These are phyloP conservation scores for Autographa gamma DNA, from an alignment of 2,888 invertebrate genomes.

Conservation along the genomic window DNA sequence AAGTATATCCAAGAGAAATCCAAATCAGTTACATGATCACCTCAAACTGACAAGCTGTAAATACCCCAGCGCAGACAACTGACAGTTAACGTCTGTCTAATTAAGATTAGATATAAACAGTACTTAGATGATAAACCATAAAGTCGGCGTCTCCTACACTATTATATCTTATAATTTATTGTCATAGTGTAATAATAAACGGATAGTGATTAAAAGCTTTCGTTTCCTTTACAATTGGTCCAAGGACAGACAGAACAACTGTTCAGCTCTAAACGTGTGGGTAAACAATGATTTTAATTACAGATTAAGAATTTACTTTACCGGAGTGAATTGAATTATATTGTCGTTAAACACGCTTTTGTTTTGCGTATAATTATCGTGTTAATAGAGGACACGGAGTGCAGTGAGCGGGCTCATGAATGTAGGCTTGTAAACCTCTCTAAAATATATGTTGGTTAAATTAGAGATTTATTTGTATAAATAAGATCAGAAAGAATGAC, in stretches of 20 bases:
- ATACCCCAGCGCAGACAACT: neutral
- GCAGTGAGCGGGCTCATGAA: neutral
- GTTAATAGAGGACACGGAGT: neutral
- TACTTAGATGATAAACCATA: conserved; percentile 10
- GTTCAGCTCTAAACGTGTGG: conserved; percentile 53
- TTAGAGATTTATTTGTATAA: too few relatives aligned
- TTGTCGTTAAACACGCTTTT: conserved; percentile 21
- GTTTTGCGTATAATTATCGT: neutral
- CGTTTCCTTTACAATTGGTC: conserved; percentile 70
- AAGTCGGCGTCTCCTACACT: conserved; percentile 41
- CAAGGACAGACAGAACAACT: conserved; percentile 68
- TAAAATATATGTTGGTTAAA: neutral
- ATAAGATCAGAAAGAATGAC: too few relatives aligned
- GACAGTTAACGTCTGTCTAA: neutral
- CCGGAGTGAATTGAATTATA: conserved; percentile 23
- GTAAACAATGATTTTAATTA: conserved; percentile 64
- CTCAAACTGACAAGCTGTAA: neutral
- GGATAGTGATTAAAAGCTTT: conserved; percentile 71
- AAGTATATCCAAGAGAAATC: too few relatives aligned
- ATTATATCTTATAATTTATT: conserved; percentile 68
- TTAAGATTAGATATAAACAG: neutral
- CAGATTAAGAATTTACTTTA: conserved; percentile 55
- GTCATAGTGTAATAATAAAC: conserved; percentile 64
- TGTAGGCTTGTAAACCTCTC: neutral
- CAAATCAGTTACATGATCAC: neutral